phyloP scores from a whole-genome alignment of 2,113 vertebrate species.

The Alces alces region DNA sequence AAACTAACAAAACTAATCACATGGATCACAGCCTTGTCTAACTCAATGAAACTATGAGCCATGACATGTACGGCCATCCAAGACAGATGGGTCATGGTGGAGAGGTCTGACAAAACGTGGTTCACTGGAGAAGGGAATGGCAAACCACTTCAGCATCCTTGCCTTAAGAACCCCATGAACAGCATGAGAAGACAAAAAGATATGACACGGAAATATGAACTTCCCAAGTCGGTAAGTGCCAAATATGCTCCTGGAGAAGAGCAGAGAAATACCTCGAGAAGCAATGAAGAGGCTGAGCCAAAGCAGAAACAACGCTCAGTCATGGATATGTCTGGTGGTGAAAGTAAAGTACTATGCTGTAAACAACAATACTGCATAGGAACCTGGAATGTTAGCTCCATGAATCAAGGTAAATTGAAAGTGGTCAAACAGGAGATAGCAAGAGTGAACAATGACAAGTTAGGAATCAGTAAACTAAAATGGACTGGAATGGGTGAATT shows the following conservation, averaged over 20 bases:
- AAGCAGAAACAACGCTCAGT: neutral
- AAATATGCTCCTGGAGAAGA: neutral
- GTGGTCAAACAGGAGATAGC: neutral
- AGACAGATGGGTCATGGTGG: neutral
- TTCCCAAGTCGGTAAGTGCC: neutral
- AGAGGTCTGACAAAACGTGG: neutral
- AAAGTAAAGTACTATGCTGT: neutral
- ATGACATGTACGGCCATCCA: neutral
- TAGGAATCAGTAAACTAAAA: neutral
- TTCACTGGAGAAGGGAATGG: neutral
- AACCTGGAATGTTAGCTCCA: neutral
- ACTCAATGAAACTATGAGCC: neutral
- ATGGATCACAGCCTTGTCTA: neutral
- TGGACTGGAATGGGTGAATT: neutral
- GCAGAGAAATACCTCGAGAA: neutral
- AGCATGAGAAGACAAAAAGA: neutral
- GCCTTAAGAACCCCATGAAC: neutral
- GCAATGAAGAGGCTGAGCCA: neutral
- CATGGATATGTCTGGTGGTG: neutral
- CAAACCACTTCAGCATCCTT: neutral
- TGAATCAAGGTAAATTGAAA: neutral
- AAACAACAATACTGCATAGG: neutral
- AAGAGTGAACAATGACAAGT: neutral
- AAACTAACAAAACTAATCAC: neutral
- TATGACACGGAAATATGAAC: neutral